phyloP scores from a whole-genome alignment of 2,888 invertebrate genomes.

The Pandemis cinnamomeana region DNA sequence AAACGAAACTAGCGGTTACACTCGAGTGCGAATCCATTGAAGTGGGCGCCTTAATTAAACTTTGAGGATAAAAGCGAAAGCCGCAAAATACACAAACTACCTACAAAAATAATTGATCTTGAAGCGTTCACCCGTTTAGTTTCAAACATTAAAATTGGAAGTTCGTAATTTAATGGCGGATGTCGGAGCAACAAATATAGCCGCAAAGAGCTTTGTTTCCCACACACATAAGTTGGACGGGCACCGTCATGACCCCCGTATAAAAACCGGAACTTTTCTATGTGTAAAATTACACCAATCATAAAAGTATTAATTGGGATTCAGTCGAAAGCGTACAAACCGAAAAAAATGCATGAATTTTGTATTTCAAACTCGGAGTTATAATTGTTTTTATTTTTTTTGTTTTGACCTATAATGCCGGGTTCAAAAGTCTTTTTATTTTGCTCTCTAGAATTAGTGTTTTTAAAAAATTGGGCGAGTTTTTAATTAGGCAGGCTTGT shows the following conservation, averaged over 20 bases:
- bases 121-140: constrained; percentile 17
- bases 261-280: constrained; percentile 10
- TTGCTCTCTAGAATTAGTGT: not conserved
- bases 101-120: constrained; percentile 36
- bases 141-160: constrained; percentile 12
- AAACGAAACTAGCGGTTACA: constrained; percentile 29
- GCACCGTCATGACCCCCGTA: not conserved
- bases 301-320: constrained; percentile 11
- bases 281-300: not conserved
- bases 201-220: constrained; percentile 1
- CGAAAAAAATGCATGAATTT: constrained; percentile 4
- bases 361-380: not conserved
- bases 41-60: constrained; percentile 39
- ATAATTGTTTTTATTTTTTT: not conserved
- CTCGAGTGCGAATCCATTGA: constrained; percentile 30
- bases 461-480: constrained; percentile 5
- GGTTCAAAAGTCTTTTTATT: not conserved
- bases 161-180: constrained; percentile 20
- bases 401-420: not conserved
- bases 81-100: constrained; percentile 20
- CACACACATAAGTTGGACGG: not conserved
- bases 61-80: constrained; percentile 25
- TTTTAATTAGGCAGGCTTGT: constrained; percentile 17
- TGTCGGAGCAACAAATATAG: constrained; percentile 5
- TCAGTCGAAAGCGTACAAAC: not conserved